These are phyloP conservation scores for Mamestra brassicae DNA, from an alignment of 2,888 invertebrate species.

Conservation along the genomic window DNA sequence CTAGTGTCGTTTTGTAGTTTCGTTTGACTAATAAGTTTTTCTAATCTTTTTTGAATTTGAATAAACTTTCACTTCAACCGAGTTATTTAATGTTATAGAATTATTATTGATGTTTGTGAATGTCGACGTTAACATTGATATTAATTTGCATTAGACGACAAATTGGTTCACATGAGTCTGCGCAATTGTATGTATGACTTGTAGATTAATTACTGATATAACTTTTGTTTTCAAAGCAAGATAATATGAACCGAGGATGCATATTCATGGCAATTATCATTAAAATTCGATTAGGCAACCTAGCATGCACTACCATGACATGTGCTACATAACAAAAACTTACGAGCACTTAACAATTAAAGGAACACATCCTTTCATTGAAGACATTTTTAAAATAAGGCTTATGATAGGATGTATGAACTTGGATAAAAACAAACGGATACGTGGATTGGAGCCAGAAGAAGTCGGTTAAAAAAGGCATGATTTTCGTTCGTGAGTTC, in stretches of 20 bases:
- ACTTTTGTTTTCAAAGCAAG: slow-evolving; percentile 13
- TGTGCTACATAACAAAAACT: background rate
- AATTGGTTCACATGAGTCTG: background rate
- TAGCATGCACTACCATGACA: background rate
- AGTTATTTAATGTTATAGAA: slow-evolving; percentile 5
- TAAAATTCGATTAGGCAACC: slow-evolving; percentile 28
- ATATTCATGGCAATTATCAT: slow-evolving; percentile 22
- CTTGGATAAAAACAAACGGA: no score
- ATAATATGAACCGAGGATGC: slow-evolving; percentile 11
- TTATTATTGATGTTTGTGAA: background rate
- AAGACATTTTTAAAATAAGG: no score
- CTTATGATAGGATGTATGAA: no score
- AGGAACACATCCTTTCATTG: no score
- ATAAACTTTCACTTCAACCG: slow-evolving; percentile 40
- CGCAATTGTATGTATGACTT: background rate
- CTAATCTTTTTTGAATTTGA: slow-evolving; percentile 28
- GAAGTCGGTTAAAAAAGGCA: no score
- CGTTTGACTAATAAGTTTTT: slow-evolving; percentile 4
- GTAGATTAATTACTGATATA: background rate
- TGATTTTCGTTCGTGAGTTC: no score
- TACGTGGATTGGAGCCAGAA: no score
- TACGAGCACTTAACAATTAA: no score
- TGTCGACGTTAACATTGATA: background rate
- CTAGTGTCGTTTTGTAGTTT: slow-evolving; percentile 15
- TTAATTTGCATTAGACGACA: background rate